Percentiles rank a stretch among this genome's conserved stretches.
Conservation (phyloP, 2,888 invertebrate species). For the Volucella inanis region DNA sequence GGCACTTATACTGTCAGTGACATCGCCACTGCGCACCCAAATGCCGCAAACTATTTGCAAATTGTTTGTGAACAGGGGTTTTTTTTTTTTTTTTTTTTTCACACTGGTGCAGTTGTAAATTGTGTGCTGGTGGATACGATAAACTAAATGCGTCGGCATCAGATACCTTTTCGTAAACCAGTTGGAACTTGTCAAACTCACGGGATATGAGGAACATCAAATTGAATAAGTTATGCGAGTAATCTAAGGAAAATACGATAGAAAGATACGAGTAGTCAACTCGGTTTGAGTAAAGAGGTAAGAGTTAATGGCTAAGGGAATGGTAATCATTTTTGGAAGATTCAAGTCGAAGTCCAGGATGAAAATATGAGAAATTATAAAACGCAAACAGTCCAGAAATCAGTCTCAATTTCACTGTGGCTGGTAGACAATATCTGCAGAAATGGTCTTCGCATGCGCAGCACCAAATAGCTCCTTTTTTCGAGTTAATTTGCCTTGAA, state of each 20-base stretch:
- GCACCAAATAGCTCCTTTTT: too few species aligned
- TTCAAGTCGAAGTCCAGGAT: too few species aligned
- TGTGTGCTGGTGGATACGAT: constrained; percentile 5
- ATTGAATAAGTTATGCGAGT: constrained; percentile 40
- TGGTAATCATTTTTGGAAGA: too few species aligned
- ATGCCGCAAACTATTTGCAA: constrained; percentile 38
- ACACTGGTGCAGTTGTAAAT: constrained; percentile 17
- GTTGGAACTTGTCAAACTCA: constrained; percentile 8
- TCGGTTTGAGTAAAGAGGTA: too few species aligned
- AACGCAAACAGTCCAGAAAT: too few species aligned
- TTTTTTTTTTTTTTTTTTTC: constrained; percentile 11
- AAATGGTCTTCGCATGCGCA: too few species aligned
- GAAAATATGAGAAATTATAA: too few species aligned
- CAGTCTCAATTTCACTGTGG: too few species aligned
- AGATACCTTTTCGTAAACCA: constrained; percentile 22
- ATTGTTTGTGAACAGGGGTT: constrained; percentile 6
- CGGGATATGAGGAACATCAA: constrained; percentile 11
- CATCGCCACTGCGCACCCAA: constrained; percentile 3
- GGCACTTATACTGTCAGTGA: background rate
- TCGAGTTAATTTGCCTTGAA: too few species aligned
- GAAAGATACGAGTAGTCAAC: constrained; percentile 3
- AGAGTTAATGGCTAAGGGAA: too few species aligned
- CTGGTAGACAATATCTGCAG: too few species aligned
- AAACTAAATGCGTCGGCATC: background rate
- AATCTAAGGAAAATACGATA: constrained; percentile 31